Evolutionary conservation across 2,888 invertebrate genomes (phyloP).

Genomic region (Cataglyphis cursor): DNA sequence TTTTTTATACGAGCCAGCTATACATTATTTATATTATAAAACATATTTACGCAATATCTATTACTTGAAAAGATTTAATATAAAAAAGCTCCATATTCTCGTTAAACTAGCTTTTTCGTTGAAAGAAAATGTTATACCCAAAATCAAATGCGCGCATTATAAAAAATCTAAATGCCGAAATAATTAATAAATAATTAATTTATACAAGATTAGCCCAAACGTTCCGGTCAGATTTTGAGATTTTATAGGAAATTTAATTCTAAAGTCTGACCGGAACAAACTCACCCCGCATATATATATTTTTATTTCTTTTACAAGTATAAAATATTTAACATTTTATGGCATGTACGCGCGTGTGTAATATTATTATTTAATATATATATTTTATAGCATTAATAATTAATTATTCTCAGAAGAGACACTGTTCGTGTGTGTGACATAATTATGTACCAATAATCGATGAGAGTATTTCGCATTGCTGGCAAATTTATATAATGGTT

Average conservation of each 20-base stretch:
- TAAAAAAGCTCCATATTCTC: not conserved
- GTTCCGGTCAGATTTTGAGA: no score
- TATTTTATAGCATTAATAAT: conserved; percentile 15
- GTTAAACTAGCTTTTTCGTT: conserved; percentile 1
- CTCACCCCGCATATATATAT: not conserved
- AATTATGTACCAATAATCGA: conserved; percentile 37
- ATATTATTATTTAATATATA: conserved; percentile 27
- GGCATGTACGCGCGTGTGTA: not conserved
- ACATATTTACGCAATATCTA: not conserved
- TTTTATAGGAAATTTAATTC: no score
- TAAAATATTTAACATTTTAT: conserved; percentile 23
- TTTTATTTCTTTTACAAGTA: not conserved
- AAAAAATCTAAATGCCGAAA: not conserved
- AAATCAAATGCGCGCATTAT: not conserved
- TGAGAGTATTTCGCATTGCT: conserved; percentile 1
- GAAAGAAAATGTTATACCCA: not conserved
- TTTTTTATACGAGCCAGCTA: not conserved
- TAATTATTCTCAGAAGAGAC: conserved; percentile 32
- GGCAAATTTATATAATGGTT: conserved; percentile 35
- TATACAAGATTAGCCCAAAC: no score
- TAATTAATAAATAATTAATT: not conserved
- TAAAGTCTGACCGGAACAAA: no score
- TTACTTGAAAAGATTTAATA: not conserved
- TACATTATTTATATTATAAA: not conserved
- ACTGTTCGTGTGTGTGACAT: not conserved